Evolutionary conservation across 1,140 invertebrate genomes (phyloP).

Genomic region (Bombus haemorrhoidalis): DNA sequence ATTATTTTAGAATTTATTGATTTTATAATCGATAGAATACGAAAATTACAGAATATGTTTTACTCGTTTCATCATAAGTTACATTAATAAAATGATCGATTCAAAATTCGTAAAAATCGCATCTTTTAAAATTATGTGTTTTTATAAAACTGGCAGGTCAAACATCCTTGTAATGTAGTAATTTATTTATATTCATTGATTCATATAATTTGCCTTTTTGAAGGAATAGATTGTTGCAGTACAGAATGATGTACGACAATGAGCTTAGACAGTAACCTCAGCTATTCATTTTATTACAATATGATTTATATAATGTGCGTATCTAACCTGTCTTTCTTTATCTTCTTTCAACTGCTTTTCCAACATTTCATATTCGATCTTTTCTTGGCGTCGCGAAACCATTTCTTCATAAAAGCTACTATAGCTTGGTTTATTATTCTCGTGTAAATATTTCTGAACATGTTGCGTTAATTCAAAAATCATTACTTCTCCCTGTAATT

Average conservation of each 20-base stretch:
- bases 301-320: neutral
- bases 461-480: conserved; percentile 89
- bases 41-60: neutral
- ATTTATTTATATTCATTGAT: neutral
- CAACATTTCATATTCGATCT: conserved; percentile 84
- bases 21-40: neutral
- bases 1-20: neutral
- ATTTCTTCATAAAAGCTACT: conserved; percentile 94
- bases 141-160: neutral
- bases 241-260: neutral
- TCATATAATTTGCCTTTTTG: neutral
- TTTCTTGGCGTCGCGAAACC: conserved; percentile 86
- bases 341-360: conserved; percentile 85
- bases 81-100: neutral
- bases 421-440: conserved; percentile 88
- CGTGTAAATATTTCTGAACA: conserved; percentile 87
- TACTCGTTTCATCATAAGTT: neutral
- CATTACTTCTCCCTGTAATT: conserved; percentile 89
- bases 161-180: neutral
- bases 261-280: neutral
- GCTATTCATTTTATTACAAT: neutral
- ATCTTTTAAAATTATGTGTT: neutral
- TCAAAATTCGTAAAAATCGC: neutral
- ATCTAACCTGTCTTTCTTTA: conserved; percentile 82
- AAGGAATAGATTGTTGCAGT: neutral